A percentile compares a stretch with the other conserved stretches of the same genome.
Conservation (phyloP, 2,888 invertebrate genomes). For the Sesia apiformis region DNA sequence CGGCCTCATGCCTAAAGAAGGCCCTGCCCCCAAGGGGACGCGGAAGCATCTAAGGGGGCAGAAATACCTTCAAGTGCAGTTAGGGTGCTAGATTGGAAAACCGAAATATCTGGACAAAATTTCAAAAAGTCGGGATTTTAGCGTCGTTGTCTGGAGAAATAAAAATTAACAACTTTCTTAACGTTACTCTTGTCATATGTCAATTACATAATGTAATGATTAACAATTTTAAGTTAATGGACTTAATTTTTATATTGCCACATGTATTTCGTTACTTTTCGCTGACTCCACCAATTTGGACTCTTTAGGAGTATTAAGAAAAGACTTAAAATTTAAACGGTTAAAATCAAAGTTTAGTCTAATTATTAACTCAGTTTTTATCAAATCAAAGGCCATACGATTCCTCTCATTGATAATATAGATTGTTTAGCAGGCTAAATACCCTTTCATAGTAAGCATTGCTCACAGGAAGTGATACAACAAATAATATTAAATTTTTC, state of each 20-base stretch:
- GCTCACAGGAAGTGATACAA: not conserved
- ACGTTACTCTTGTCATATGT: too few species aligned
- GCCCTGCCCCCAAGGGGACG: too few species aligned
- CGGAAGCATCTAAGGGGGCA: too few species aligned
- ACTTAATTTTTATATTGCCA: not conserved
- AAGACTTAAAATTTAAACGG: not conserved
- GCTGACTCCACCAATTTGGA: conserved; percentile 1
- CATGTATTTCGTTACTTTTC: not conserved
- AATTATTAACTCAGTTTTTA: not conserved
- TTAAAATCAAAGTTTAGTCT: conserved; percentile 1
- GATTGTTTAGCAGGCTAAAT: not conserved
- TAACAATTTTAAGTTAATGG: not conserved
- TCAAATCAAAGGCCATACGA: conserved; percentile 1
- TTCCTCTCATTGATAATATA: conserved; percentile 1
- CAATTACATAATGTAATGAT: too few species aligned
- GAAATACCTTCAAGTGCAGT: too few species aligned
- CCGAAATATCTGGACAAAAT: not conserved
- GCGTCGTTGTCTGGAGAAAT: too few species aligned
- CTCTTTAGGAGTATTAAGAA: not conserved
- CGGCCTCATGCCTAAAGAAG: too few species aligned
- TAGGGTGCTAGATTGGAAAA: not conserved
- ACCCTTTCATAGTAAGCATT: not conserved
- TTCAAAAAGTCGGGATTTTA: too few species aligned
- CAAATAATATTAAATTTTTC: too few species aligned
- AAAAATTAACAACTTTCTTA: too few species aligned